Conservation (phyloP, 2,888 invertebrate genomes). For the Trichopoda pennipes region DNA sequence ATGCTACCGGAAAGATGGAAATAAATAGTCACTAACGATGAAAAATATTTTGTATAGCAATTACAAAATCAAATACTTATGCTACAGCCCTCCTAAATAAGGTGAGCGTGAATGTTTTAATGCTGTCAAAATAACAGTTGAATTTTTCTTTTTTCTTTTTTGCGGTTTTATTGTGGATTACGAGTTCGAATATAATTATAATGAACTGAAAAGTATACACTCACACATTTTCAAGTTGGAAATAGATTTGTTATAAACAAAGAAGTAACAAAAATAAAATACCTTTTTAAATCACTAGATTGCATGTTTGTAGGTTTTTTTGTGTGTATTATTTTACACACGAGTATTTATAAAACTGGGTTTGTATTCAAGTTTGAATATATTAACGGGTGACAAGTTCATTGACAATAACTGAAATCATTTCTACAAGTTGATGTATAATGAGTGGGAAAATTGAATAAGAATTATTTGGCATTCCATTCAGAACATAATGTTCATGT, state of each 20-base stretch:
- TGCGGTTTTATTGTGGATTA: constrained; percentile 36
- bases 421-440: constrained; percentile 49
- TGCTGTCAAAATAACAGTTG: constrained; percentile 55
- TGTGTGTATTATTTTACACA: constrained; percentile 22
- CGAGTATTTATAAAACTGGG: constrained; percentile 6
- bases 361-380: neutral
- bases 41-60: no score
- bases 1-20: no score
- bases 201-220: neutral
- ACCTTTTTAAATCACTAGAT: constrained; percentile 28
- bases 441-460: constrained; percentile 66
- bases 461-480: constrained; percentile 54
- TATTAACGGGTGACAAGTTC: constrained; percentile 62
- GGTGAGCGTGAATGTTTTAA: neutral
- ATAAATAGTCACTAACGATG: no score
- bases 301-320: constrained; percentile 7
- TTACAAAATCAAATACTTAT: constrained; percentile 3
- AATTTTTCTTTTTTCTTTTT: constrained; percentile 10
- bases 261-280: no score
- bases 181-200: constrained; percentile 3
- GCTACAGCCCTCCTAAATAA: constrained; percentile 1
- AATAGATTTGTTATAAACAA: constrained; percentile 27
- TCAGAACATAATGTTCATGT: constrained; percentile 17
- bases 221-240: neutral
- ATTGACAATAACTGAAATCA: constrained; percentile 61